Conservation (phyloP, 2,888 invertebrate genomes). For the Strigamia crassipes region DNA sequence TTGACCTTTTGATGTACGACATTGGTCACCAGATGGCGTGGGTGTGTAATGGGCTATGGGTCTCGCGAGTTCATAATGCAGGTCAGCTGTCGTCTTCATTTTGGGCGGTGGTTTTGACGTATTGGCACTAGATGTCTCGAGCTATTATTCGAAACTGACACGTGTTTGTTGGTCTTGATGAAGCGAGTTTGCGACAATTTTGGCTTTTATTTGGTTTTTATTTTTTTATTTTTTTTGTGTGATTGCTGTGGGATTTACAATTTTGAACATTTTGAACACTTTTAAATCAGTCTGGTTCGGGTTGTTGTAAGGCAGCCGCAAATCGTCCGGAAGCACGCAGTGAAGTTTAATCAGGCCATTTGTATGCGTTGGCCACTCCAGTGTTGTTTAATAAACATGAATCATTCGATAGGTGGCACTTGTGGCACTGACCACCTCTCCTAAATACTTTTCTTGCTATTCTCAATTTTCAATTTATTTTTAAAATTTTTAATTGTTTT, state of each 20-base stretch:
- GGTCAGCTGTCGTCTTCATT: conserved; percentile 8
- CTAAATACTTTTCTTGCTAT: background rate
- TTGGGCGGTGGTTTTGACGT: background rate
- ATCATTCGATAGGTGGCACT: conserved; percentile 33
- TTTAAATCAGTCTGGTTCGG: background rate
- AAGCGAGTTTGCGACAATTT: too few species aligned
- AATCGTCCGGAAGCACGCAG: conserved; percentile 12
- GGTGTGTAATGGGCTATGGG: conserved; percentile 5
- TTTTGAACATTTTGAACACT: background rate
- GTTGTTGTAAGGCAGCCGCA: background rate
- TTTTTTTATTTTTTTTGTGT: background rate
- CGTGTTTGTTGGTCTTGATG: background rate
- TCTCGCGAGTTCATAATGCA: background rate
- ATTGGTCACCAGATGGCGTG: conserved; percentile 38
- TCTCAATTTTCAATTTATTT: background rate
- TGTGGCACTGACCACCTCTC: conserved; percentile 16
- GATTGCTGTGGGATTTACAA: background rate
- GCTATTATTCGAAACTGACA: background rate
- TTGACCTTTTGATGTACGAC: conserved; percentile 25
- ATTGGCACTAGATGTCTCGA: conserved; percentile 25
- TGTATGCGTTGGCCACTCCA: conserved; percentile 29
- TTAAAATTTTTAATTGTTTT: background rate
- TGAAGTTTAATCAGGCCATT: conserved; percentile 19
- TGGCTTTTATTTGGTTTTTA: background rate
- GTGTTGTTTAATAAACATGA: conserved; percentile 30